A percentile compares a stretch with the other conserved stretches of the same genome.
These are phyloP conservation scores for Parnassius apollo DNA, from an alignment of 2,888 invertebrate genomes.

Conservation along the genomic window DNA sequence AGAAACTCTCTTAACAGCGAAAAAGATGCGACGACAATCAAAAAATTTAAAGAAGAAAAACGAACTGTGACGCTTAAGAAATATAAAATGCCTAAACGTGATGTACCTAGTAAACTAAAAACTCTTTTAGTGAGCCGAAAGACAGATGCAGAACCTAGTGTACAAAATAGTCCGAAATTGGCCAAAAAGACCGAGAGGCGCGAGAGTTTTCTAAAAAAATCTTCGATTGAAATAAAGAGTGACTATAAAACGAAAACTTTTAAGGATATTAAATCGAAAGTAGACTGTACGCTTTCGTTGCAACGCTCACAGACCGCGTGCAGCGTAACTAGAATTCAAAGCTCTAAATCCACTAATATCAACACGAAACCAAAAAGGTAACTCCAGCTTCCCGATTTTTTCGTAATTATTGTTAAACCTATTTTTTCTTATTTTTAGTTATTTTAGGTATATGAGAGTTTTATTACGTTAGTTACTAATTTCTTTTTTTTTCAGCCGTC, in stretches of 20 bases:
- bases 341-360: constrained; percentile 65
- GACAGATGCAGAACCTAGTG: constrained; percentile 72
- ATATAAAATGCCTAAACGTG: constrained; percentile 89
- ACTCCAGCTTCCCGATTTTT: constrained; percentile 22
- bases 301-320: constrained; percentile 76
- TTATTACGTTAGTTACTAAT: background rate
- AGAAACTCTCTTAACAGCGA: constrained; percentile 71
- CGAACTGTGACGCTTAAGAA: constrained; percentile 82
- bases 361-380: constrained; percentile 77
- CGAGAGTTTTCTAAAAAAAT: constrained; percentile 80
- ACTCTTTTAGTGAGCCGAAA: constrained; percentile 84
- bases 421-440: too few relatives aligned
- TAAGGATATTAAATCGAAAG: constrained; percentile 94
- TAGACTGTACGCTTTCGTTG: constrained; percentile 80
- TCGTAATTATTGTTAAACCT: background rate
- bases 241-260: constrained; percentile 87
- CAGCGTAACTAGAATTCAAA: constrained; percentile 72
- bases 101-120: constrained; percentile 88
- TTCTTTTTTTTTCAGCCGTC: constrained; percentile 56
- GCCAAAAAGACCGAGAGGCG: constrained; percentile 85
- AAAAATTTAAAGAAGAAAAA: constrained; percentile 78
- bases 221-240: constrained; percentile 86
- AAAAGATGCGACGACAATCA: constrained; percentile 57
- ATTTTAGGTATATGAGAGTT: too few relatives aligned
- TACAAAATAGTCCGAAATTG: constrained; percentile 82